These are phyloP conservation scores for Rhingia campestris DNA, from an alignment of 2,888 invertebrate species.

Conservation along the genomic window DNA sequence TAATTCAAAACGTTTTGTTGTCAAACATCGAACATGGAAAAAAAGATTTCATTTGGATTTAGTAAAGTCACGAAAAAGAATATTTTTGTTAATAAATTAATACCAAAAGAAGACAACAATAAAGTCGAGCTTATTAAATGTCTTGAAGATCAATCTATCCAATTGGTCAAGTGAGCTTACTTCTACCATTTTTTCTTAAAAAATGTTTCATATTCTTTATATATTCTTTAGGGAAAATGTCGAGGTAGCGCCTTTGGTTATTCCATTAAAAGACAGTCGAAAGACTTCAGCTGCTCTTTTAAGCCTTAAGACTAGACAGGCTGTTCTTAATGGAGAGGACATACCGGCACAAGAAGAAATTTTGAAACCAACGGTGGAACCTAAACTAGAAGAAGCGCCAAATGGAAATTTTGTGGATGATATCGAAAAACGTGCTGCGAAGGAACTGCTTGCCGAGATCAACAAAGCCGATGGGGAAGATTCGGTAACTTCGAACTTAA, in stretches of 20 bases:
- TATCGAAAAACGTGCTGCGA: conserved; percentile 88
- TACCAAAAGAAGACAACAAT: conserved; percentile 83
- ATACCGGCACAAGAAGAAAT: conserved; percentile 63
- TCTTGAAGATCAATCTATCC: conserved; percentile 89
- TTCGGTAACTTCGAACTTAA: conserved; percentile 82
- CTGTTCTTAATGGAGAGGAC: conserved; percentile 78
- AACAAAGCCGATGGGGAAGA: conserved; percentile 75
- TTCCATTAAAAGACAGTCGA: conserved; percentile 86
- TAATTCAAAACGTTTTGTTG: conserved; percentile 29
- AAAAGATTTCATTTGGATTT: conserved; percentile 92
- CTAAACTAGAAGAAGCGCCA: conserved; percentile 77
- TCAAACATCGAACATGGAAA: conserved; percentile 86
- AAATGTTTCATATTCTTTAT: too few relatives aligned
- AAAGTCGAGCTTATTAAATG: conserved; percentile 89
- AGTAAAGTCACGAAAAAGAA: conserved; percentile 86
- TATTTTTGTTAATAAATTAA: conserved; percentile 79
- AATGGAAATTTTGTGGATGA: conserved; percentile 12
- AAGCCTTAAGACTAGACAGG: conserved; percentile 80
- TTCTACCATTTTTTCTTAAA: too few relatives aligned
- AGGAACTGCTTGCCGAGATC: conserved; percentile 87
- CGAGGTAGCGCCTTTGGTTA: conserved; percentile 85
- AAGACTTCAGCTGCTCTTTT: conserved; percentile 84
- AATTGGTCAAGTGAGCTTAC: conserved; percentile 87
- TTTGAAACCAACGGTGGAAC: not conserved
- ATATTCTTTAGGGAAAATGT: conserved; percentile 83